Evolutionary conservation across 1,140 invertebrate species (phyloP), one percentile per base, ranked within the genome.

Genomic region (Monochamus saltuarius): DNA sequence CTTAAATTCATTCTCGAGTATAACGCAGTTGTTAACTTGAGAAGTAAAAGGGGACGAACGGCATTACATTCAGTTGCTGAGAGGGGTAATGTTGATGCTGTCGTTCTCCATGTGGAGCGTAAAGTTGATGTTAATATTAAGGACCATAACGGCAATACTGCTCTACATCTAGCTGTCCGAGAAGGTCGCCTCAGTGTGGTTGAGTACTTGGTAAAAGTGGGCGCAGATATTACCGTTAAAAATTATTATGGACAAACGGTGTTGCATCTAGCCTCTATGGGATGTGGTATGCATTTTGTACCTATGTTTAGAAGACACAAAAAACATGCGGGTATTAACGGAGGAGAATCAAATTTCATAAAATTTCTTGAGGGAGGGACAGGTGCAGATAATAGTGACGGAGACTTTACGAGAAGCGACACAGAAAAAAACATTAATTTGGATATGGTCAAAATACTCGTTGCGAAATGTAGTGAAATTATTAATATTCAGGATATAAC

Each of bases 131-230:
- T 64, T 10, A 65, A 68, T 17, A n/a, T 49, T 36, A 35, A 66
- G 22, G 62, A 64, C 13, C 35, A 51, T 4, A 46, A 63, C 10
- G 43, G 52, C 1, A 46, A 49, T 40, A 62, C n/a, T 17, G 58
- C 65, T 13, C 55, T 73, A 19, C 56, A 63, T 68, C 77, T 89
- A 39, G 88, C 89, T n/a, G 89, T 89, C 4, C 87, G 88, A 50
- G 85, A 87, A 59, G 88, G 91, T 73, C 82, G 87, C 69, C 85
- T 87, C 50, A 81, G 87, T 37, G 56, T 65, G 34, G 58, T 70
- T 56, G 53, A 60, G 1, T 43, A 57, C 22, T 57, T 74, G 36
- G 17, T 68, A n/a, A 38, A 59, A 39, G 61, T 65, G 19, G 57
- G 60, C 37, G 65, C 62, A 0, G 38, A 49, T 14, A 7, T 61